phyloP scores from a whole-genome alignment of 2,797 vertebrate species.

The Pseudotriccus pelzelni region DNA sequence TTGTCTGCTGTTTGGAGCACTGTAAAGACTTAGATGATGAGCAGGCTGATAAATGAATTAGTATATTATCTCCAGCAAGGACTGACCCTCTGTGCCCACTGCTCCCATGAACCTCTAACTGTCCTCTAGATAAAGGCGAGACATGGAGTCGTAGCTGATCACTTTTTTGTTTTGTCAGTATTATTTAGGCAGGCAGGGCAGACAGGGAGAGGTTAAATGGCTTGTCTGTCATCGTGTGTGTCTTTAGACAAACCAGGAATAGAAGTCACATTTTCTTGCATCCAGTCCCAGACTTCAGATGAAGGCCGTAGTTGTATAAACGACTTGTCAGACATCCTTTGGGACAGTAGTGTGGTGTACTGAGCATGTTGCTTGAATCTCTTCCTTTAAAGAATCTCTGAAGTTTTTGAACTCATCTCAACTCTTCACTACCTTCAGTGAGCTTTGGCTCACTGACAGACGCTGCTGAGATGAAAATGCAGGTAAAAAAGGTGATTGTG shows the following conservation, averaged over 20 bases:
- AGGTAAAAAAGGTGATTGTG: background rate
- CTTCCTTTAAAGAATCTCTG: background rate
- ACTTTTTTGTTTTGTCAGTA: background rate
- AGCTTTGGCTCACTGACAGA: background rate
- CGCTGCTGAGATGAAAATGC: background rate
- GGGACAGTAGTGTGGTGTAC: rapidly evolving
- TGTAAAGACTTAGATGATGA: background rate
- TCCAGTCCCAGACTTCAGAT: background rate
- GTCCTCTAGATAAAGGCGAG: background rate
- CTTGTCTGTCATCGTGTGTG: rapidly evolving
- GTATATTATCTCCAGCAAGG: background rate
- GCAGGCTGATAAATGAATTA: background rate
- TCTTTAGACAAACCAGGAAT: background rate
- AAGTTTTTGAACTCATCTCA: background rate
- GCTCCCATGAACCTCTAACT: background rate
- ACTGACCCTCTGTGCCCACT: background rate
- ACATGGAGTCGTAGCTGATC: background rate
- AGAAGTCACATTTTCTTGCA: background rate
- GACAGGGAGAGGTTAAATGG: background rate
- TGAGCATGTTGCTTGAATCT: background rate
- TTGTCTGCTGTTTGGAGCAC: background rate
- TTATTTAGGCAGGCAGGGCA: background rate
- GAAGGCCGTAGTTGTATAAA: background rate
- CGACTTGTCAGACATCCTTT: background rate
- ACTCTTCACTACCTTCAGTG: background rate